phyloP scores from a whole-genome alignment of 2,888 invertebrate species.

The Drosophila stalkeri region DNA sequence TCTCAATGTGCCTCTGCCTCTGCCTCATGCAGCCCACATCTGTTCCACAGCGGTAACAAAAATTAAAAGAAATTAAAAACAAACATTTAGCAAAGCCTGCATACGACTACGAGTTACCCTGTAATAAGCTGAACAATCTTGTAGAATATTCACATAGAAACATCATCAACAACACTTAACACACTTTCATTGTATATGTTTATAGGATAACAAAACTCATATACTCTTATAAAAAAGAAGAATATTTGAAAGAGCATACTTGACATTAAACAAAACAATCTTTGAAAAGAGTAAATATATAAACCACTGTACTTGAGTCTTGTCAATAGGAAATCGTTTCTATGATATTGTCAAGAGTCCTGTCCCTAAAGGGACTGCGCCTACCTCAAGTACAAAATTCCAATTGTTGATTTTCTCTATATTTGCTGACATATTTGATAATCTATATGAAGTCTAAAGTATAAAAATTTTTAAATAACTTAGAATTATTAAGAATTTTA shows the following conservation, averaged over 20 bases:
- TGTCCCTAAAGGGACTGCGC: not conserved
- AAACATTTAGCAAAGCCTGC: slow-evolving; percentile 11
- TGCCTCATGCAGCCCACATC: slow-evolving; percentile 69
- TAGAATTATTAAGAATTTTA: too few species aligned
- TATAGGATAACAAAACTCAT: not conserved
- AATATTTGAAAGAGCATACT: not conserved
- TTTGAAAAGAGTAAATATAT: not conserved
- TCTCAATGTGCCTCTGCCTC: slow-evolving; percentile 61
- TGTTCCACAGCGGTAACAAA: slow-evolving; percentile 59
- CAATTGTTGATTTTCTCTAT: not conserved
- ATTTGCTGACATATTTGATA: not conserved
- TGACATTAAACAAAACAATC: not conserved
- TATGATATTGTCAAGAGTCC: not conserved
- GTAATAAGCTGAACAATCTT: not conserved
- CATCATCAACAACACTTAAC: too few species aligned
- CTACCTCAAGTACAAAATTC: not conserved
- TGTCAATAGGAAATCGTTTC: not conserved
- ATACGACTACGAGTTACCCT: slow-evolving; percentile 32
- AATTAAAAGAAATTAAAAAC: slow-evolving; percentile 77
- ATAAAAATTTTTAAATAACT: too few species aligned
- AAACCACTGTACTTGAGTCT: not conserved
- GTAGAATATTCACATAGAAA: not conserved
- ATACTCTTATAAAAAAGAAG: not conserved
- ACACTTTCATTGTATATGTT: not conserved
- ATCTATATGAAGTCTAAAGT: too few species aligned